Evolutionary conservation across 1,140 invertebrate genomes (phyloP), one percentile per base, ranked within the genome.

Genomic region (Zaprionus kolodkinae): DNA sequence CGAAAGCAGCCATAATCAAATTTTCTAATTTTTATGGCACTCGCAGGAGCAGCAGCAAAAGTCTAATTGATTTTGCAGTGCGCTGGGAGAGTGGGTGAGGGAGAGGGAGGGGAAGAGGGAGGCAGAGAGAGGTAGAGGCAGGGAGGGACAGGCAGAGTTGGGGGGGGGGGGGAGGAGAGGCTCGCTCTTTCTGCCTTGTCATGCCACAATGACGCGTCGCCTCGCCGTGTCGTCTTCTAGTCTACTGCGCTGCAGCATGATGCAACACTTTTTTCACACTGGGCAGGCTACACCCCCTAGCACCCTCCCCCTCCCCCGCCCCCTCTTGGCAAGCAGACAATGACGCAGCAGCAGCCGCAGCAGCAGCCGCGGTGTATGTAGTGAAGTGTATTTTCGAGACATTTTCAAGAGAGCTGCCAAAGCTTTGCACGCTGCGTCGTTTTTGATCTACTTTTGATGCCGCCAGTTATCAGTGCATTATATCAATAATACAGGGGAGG

Each of bases 11-110:
- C 83, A 91, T 91, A 91, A 91, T 91, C 85, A 91, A 91, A 91
- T 91, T 91, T 91, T 91, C 85, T 91, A 91, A 91, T 90, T 91
- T 91, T 91, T 91, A 91, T 84, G 77, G 71, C 74, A 81, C 89
- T 91, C 86, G 54, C 64, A 66, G 81, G 50, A 73, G 76, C 59
- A 72, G 43, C 72, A 77, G 65, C 74, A 62, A 80, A 87, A 71
- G 50, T 81, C 80, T 88, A 88, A 88, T 88, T 88, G 84, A 88
- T 88, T 88, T 88, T 79, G 74, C 74, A 78, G 63, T 84, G 74
- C 65, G 35, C 73, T 54, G 21, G 3, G 21, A 33, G 61, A 48
- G 65, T 21, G 64, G 62, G 25, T 10, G 17, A 45, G 52, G 56
- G 59, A 6, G 35, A 13, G 48, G 10, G 27, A 27, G 45, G 25